phyloP scores from a whole-genome alignment of 1,140 invertebrate genomes.

The Drosophila takahashii region DNA sequence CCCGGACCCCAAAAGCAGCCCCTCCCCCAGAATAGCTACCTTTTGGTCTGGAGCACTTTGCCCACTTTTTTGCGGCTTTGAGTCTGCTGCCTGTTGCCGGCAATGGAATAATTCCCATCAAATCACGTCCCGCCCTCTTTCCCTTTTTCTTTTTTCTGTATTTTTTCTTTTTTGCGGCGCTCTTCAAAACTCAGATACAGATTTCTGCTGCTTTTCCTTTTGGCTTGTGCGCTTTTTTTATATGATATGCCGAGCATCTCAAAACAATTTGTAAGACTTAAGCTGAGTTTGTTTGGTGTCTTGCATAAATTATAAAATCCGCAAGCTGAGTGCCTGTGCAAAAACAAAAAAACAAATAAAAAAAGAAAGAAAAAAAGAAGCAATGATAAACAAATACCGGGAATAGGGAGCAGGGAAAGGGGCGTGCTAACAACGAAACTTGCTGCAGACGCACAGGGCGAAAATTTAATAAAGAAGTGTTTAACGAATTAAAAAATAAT shows the following conservation, averaged over 20 bases:
- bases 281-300: conserved; percentile 72
- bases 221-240: conserved; percentile 32
- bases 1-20: background rate
- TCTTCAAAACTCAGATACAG: conserved; percentile 72
- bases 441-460: conserved; percentile 16
- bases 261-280: conserved; percentile 80
- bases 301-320: conserved; percentile 78
- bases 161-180: conserved; percentile 53
- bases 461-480: background rate
- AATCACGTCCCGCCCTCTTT: conserved; percentile 65
- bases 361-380: background rate
- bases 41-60: conserved; percentile 48
- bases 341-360: conserved; percentile 1
- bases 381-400: conserved; percentile 39
- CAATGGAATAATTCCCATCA: conserved; percentile 75
- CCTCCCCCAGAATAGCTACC: conserved; percentile 19
- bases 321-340: conserved; percentile 53
- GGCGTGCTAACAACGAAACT: conserved; percentile 41
- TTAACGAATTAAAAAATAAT: background rate
- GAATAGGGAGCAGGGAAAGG: conserved; percentile 16
- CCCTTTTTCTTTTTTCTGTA: background rate
- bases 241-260: conserved; percentile 71
- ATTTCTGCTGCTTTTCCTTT: conserved; percentile 54
- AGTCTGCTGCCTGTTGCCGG: conserved; percentile 62
- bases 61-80: conserved; percentile 68